phyloP scores from a whole-genome alignment of 2,113 vertebrate genomes.

The Spizaetus ornatus region DNA sequence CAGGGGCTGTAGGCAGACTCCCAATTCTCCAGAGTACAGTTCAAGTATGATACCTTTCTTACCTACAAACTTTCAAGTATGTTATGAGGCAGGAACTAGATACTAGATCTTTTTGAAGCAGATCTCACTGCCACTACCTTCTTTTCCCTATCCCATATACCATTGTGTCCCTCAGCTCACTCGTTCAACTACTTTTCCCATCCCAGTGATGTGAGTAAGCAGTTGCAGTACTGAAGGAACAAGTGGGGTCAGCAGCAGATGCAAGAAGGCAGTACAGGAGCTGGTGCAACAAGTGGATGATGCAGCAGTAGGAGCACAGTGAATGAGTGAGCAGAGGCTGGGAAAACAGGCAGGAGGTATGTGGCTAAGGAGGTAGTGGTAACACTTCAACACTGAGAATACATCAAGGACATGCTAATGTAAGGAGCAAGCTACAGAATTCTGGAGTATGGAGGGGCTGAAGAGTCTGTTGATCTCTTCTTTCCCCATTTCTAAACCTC shows the following conservation, averaged over 20 bases:
- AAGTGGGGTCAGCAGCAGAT: not conserved
- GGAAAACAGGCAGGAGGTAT: not conserved
- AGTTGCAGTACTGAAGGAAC: not conserved
- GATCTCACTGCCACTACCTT: not conserved
- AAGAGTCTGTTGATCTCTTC: not conserved
- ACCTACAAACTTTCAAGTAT: not conserved
- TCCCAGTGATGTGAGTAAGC: not conserved
- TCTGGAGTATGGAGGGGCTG: not conserved
- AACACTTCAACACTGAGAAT: not conserved
- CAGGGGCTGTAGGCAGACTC: not conserved
- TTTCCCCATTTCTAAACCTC: not conserved
- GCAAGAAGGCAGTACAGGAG: not conserved
- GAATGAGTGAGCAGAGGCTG: not conserved
- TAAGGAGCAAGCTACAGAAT: not conserved
- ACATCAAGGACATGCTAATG: not conserved
- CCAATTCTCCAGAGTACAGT: not conserved
- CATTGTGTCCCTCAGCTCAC: not conserved
- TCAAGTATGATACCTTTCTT: not conserved
- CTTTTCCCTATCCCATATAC: not conserved
- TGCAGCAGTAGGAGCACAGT: not conserved
- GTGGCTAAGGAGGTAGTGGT: not conserved
- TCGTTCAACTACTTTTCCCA: not conserved
- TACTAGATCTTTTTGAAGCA: not conserved
- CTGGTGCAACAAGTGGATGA: not conserved
- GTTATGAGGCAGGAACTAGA: not conserved